Percentiles rank a stretch among this genome's conserved stretches.
Conservation (phyloP, 1,140 invertebrate species). For the Hylaeus anthracinus region DNA sequence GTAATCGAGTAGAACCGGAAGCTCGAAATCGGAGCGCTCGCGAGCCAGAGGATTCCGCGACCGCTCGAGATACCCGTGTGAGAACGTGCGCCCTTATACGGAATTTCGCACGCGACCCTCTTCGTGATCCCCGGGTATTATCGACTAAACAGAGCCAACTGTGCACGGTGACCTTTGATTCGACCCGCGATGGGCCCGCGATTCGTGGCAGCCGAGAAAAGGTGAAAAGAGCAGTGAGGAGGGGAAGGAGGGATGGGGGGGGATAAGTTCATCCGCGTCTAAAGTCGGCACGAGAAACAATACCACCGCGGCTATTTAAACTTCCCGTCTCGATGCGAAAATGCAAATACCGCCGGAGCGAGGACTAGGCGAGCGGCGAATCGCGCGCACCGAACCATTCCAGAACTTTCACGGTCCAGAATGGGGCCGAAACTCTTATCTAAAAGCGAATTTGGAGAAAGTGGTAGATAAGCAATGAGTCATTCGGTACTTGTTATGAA, state of each 20-base stretch:
- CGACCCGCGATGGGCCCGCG: conserved; percentile 28
- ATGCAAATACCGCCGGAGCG: conserved; percentile 42
- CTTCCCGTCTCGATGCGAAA: conserved; percentile 11
- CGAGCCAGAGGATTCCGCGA: background rate
- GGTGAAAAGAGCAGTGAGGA: conserved; percentile 50
- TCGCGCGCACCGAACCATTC: background rate
- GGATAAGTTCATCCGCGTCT: conserved; percentile 58
- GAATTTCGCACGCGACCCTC: conserved; percentile 51
- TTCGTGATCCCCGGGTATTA: conserved; percentile 45
- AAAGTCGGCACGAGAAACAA: conserved; percentile 37
- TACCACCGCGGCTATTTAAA: conserved; percentile 32
- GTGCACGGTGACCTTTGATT: conserved; percentile 52
- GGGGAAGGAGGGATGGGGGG: background rate
- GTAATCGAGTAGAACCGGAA: conserved; percentile 34
- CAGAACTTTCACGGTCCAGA: background rate
- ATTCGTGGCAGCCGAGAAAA: conserved; percentile 38
- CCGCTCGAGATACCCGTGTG: background rate
- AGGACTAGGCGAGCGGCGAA: background rate
- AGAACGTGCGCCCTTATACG: conserved; percentile 28
- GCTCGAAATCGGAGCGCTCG: conserved; percentile 25
- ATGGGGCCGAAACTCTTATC: too few species aligned
- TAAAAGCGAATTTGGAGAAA: too few species aligned
- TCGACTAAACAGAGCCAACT: conserved; percentile 43
- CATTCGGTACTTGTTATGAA: too few species aligned
- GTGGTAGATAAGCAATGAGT: too few species aligned